These are phyloP conservation scores for Ditula angustiorana DNA, from an alignment of 2,888 invertebrate species.

Conservation along the genomic window DNA sequence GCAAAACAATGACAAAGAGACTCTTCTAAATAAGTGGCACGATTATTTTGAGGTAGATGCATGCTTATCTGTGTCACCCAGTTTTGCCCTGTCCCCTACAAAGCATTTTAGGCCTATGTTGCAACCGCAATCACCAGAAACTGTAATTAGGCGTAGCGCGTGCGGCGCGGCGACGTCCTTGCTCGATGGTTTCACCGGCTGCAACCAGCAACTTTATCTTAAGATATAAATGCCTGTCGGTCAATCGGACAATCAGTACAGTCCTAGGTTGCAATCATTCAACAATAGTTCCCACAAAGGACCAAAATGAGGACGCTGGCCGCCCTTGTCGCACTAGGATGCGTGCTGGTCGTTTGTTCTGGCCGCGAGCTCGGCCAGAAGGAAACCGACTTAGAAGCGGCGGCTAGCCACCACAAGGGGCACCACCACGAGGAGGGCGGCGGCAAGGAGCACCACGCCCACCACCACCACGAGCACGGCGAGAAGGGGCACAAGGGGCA, in stretches of 20 bases:
- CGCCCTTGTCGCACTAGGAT: conserved; percentile 73
- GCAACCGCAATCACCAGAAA: conserved; percentile 67
- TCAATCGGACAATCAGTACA: conserved; percentile 69
- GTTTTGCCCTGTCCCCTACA: conserved; percentile 17
- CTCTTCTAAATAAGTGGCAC: background rate
- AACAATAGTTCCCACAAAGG: conserved; percentile 56
- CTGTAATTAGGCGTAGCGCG: conserved; percentile 73
- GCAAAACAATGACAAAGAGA: background rate
- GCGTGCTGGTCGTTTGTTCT: conserved; percentile 63
- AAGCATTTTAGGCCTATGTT: conserved; percentile 51
- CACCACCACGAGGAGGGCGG: conserved; percentile 88
- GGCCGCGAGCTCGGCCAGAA: conserved; percentile 70
- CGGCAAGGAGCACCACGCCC: conserved; percentile 88
- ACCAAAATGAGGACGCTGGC: conserved; percentile 77
- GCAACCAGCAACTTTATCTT: conserved; percentile 74
- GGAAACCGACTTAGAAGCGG: conserved; percentile 77
- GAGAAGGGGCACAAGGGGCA: conserved; percentile 92
- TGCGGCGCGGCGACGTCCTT: conserved; percentile 73
- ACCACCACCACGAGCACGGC: conserved; percentile 89
- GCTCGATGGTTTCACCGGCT: conserved; percentile 78
- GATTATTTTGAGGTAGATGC: background rate
- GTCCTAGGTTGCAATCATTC: conserved; percentile 68
- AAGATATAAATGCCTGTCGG: conserved; percentile 76
- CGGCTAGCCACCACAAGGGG: conserved; percentile 77
- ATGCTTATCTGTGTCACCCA: conserved; percentile 2